These are phyloP conservation scores for Tinea pellionella DNA, from an alignment of 2,888 invertebrate species.

Conservation along the genomic window DNA sequence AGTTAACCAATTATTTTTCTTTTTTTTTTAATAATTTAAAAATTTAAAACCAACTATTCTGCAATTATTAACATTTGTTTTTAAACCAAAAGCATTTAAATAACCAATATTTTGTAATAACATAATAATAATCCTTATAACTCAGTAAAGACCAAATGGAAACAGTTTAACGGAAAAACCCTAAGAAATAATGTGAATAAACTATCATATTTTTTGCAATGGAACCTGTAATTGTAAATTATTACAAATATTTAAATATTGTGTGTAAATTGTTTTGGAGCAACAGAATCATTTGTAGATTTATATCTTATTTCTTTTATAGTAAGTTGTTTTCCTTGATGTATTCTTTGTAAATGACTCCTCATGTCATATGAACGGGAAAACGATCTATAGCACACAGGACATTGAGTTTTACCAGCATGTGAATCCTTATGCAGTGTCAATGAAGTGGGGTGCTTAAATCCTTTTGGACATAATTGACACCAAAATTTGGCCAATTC, in stretches of 20 bases:
- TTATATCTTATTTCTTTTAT: slow-evolving; percentile 64
- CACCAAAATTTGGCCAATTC: slow-evolving; percentile 71
- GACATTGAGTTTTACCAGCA: slow-evolving; percentile 73
- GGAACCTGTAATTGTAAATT: no score
- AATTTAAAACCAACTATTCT: no score
- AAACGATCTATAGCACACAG: slow-evolving; percentile 71
- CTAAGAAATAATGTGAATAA: no score
- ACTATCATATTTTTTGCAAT: no score
- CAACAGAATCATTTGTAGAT: slow-evolving; percentile 44
- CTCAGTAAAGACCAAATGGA: no score
- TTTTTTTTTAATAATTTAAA: no score
- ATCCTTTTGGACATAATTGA: slow-evolving; percentile 72
- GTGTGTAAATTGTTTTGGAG: slow-evolving; percentile 53
- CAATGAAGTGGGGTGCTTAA: slow-evolving; percentile 72
- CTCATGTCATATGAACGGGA: slow-evolving; percentile 73
- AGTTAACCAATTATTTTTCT: no score
- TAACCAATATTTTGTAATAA: no score
- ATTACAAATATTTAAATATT: slow-evolving; percentile 34
- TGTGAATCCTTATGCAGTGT: slow-evolving; percentile 73
- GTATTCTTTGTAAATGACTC: slow-evolving; percentile 70
- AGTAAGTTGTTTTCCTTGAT: slow-evolving; percentile 65
- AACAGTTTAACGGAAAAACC: no score
- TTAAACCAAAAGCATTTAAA: no score
- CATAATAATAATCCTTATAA: no score
- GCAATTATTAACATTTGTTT: no score